These are phyloP conservation scores for Brachionus plicatilis DNA, from an alignment of 1,140 invertebrate species.

Conservation along the genomic window DNA sequence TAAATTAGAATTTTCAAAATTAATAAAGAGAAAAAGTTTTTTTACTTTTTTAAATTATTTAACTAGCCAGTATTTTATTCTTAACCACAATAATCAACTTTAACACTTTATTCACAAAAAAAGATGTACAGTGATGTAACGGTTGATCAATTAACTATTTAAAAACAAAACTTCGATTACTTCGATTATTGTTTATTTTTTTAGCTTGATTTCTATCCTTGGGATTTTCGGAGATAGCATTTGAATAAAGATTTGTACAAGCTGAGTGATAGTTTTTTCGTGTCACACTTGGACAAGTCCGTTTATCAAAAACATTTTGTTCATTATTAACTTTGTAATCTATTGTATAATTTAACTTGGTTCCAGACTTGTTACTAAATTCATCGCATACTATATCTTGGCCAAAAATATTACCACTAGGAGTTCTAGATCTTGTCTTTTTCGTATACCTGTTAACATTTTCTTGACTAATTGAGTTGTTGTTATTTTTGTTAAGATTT, in stretches of 20 bases:
- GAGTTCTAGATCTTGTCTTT: neutral
- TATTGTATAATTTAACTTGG: neutral
- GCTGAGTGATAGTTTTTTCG: neutral
- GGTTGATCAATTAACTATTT: neutral
- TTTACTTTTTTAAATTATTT: too few relatives aligned
- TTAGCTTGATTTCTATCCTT: neutral
- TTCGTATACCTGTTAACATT: neutral
- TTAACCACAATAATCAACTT: too few relatives aligned
- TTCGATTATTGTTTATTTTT: neutral
- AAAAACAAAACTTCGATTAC: neutral
- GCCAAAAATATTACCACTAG: neutral
- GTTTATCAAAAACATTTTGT: neutral
- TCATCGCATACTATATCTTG: neutral
- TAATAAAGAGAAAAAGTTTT: too few relatives aligned
- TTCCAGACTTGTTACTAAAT: neutral
- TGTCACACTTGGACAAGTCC: neutral
- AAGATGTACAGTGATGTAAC: too few relatives aligned
- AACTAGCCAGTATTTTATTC: too few relatives aligned
- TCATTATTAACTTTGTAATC: conserved; percentile 1
- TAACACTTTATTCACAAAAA: too few relatives aligned
- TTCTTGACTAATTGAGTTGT: neutral
- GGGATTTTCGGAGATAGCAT: neutral
- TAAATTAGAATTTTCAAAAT: too few relatives aligned
- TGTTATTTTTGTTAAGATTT: conserved; percentile 17
- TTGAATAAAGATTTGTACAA: neutral